Base-by-base conservation (phyloP, 2,797 vertebrate species). In the Podargus strigoides region DNA sequence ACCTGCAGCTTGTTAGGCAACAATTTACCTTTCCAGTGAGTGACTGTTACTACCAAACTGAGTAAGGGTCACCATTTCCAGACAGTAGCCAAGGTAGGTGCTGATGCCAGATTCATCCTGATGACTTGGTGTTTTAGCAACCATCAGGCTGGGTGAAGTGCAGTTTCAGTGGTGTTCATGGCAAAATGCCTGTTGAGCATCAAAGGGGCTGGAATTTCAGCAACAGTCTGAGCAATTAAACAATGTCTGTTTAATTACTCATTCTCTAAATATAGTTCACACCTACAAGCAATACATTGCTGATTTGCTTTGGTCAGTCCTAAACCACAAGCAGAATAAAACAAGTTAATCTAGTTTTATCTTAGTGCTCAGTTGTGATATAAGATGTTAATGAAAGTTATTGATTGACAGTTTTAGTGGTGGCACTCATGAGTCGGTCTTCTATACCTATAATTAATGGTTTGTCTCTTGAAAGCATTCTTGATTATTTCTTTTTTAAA, bases 221-320 rank as follows among this genome's bases (percentile, higher is more conserved):
- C 46, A 37, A 12, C 53, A 69, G 4, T 9, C 36, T 42, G 12
- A 50, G 27, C 56, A 60, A 2, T 46, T 66, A 30, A 27, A 56
- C 46, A 53, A 5, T 28, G 14, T 64, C 19, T 64, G 17, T 53
- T 37, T 42, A 17, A 42, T 63, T 83, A 16, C 22, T 67, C 1
- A 0, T n/a, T n/a, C 37, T 88, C 14, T 73, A 36, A 52, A 7
- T 13, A 2, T 0, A 4, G 42, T 13, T 63, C 46, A 5, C n/a
- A 5, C 15, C 56, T 76, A 9, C 23, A 15, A 63, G 19, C 49
- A 67, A 0, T 32, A 7, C 9, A 0, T 7, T 34, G 37, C 26
- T 70, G 26, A 12, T 77, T 34, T 52, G 15, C 39, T 88, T 69
- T 52, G 27, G 17, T 39, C 1, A 3, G 6, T 59, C 27, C 34